These are phyloP conservation scores for Mormyrops attenuatus DNA, from an alignment of 2,797 vertebrate genomes.

Conservation along the genomic window DNA sequence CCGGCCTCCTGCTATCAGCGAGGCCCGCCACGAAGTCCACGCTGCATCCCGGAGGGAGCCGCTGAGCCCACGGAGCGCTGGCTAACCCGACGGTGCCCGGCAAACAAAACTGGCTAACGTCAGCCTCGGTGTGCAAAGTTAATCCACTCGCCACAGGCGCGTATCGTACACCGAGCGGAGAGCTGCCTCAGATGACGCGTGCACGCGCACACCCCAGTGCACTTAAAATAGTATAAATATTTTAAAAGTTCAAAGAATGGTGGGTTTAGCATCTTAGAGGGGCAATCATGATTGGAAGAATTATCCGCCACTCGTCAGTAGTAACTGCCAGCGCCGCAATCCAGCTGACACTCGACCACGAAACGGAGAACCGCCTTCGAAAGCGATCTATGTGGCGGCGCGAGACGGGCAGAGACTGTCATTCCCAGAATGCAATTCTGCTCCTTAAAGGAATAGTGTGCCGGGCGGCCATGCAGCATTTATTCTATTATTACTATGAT, in stretches of 20 bases:
- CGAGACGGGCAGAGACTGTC: slow-evolving; percentile 42
- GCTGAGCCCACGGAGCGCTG: neutral
- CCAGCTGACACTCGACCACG: neutral
- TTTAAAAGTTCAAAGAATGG: neutral
- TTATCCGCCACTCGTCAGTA: neutral
- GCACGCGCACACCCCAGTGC: neutral
- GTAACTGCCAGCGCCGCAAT: neutral
- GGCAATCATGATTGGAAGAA: neutral
- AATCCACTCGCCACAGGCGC: neutral
- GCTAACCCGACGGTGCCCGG: neutral
- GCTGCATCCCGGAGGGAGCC: neutral
- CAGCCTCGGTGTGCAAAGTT: neutral
- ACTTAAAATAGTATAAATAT: neutral
- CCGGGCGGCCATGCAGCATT: neutral
- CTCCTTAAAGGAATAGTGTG: neutral
- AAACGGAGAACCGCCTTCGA: neutral
- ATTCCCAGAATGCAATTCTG: slow-evolving; percentile 60
- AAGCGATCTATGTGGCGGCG: slow-evolving; percentile 25
- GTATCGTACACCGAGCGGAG: neutral
- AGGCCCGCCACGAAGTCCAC: neutral
- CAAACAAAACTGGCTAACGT: neutral
- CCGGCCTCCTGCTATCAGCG: neutral
- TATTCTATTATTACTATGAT: neutral
- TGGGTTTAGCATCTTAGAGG: neutral
- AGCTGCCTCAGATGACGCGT: neutral